Conservation (phyloP, 2,797 vertebrate genomes). For the Aselliscus stoliczkanus region DNA sequence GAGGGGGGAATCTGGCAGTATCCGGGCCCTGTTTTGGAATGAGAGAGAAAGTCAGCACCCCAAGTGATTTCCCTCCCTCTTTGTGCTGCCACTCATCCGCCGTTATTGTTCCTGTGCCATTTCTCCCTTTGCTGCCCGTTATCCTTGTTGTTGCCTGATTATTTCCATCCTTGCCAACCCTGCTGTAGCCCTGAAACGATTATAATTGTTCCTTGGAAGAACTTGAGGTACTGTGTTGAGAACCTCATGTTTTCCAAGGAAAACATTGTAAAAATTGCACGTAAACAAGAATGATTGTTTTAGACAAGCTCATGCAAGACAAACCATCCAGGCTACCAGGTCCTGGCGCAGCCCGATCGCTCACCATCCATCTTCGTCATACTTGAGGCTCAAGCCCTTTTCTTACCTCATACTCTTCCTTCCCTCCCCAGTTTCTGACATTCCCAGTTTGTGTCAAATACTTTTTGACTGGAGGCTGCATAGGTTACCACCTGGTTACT, state of each 20-base stretch:
- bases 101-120: background rate
- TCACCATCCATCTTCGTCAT: conserved; percentile 41
- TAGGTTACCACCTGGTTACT: background rate
- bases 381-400: background rate
- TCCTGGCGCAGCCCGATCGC: background rate
- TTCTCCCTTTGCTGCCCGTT: background rate
- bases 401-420: conserved; percentile 35
- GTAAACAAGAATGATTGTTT: conserved; percentile 62
- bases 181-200: background rate
- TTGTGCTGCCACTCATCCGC: background rate
- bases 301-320: conserved; percentile 28
- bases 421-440: conserved; percentile 25
- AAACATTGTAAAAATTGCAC: conserved; percentile 29
- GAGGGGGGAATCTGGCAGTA: background rate
- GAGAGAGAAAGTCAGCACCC: background rate
- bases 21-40: background rate
- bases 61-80: rapidly evolving
- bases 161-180: background rate
- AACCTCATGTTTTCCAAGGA: conserved; percentile 47
- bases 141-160: background rate
- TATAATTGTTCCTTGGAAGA: conserved; percentile 40
- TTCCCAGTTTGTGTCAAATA: conserved; percentile 7
- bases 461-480: background rate
- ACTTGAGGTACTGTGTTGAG: background rate
- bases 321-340: conserved; percentile 35